Evolutionary conservation across 2,888 invertebrate species (phyloP), one percentile per base, ranked within the genome.

Genomic region (Rotaria socialis): DNA sequence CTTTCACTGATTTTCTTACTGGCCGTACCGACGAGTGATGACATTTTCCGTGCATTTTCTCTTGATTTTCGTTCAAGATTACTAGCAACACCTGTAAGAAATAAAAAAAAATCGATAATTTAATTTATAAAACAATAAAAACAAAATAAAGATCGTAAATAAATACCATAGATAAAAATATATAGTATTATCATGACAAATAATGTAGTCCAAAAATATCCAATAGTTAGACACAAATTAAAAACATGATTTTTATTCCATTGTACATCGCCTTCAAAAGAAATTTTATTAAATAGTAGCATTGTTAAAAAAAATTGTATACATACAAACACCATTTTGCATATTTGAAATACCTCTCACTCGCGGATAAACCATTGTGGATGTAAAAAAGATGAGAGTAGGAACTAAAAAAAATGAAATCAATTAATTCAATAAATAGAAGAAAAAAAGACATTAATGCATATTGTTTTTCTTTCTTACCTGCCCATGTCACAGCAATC

Each of bases 11-110:
- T 22, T 24, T 22, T 47, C 47, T 74, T 41, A 74, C 47, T 24
- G 14, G 47, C 47, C 80, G 16, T 80, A 80, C 89, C 89, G 5
- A 89, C 87, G 41, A 89, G 87, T 27, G 89, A 89, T 19, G 89
- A 88, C 89, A 91, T 89, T 92, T 97, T 96, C 55, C 96, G 93
- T 90, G 97, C 96, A 89, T 97, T 97, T 0, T 95, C 96, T 92
- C 96, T 96, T 89, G 97, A 96, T 90, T 96, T 96, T 90, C 96
- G 95, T 91, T 97, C 97, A 95, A 98, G 96, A 89, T 96, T 95
- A 90, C 96, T 96, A 10, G 97, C 98, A 67, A 96, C 97, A 90
- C 80, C 80, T 80, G 7, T 47, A 11, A 47, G 47, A 7, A 52
- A 52, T 11, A 1, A 8, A 8, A 52, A 47, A 47, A 47, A n/a